Conservation (phyloP, 2,113 vertebrate species). For the Eulemur macaco region DNA sequence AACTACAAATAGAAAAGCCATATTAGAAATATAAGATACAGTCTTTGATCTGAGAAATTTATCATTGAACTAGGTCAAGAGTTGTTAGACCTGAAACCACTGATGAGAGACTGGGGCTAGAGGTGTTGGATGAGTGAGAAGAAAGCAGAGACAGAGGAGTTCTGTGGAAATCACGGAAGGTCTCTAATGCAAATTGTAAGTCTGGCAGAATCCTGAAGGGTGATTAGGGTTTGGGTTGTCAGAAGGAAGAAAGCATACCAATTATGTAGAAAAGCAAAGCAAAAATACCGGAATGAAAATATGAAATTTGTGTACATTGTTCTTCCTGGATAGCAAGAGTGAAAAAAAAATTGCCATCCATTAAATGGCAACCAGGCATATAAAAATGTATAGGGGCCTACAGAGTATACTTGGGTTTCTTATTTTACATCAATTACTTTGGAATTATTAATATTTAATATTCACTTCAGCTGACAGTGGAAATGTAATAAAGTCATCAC, state of each 20-base stretch:
- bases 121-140: background rate
- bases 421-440: background rate
- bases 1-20: background rate
- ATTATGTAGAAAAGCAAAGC: background rate
- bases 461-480: background rate
- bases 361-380: background rate
- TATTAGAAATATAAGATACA: background rate
- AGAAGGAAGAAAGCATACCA: background rate
- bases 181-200: background rate
- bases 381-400: background rate
- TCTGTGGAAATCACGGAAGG: background rate
- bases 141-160: background rate
- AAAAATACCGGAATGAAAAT: background rate
- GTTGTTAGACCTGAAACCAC: background rate
- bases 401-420: background rate
- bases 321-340: background rate
- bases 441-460: background rate
- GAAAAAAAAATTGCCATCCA: background rate
- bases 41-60: background rate
- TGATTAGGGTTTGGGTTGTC: background rate
- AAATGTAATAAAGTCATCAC: background rate
- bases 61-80: background rate
- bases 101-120: background rate
- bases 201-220: background rate
- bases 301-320: background rate